Conservation (phyloP, 2,888 invertebrate genomes). For the Chaetogeoica ovagalla region DNA sequence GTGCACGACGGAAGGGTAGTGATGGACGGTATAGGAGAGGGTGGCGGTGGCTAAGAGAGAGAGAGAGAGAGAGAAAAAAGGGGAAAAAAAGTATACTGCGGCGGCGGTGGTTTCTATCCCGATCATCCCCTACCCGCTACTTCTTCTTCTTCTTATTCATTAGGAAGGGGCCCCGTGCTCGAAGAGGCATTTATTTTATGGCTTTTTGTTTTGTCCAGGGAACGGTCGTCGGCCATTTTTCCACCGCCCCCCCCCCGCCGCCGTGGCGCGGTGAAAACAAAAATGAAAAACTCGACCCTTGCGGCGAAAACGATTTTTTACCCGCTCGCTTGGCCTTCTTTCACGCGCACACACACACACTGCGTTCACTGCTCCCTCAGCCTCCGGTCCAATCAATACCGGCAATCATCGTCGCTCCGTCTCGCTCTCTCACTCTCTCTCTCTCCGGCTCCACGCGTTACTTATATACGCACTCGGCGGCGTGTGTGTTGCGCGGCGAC, state of each 20-base stretch:
- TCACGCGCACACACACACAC: constrained; percentile 13
- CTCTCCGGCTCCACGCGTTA: neutral
- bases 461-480: neutral
- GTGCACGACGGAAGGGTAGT: neutral
- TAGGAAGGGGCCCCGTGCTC: constrained; percentile 51
- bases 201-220: constrained; percentile 53
- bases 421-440: neutral
- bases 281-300: constrained; percentile 53
- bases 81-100: constrained; percentile 30
- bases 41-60: neutral
- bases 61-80: constrained; percentile 7
- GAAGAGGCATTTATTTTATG: constrained; percentile 53
- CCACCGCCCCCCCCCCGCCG: constrained; percentile 23
- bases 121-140: constrained; percentile 37
- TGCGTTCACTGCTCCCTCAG: constrained; percentile 20
- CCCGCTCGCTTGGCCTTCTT: constrained; percentile 52
- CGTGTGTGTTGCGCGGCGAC: neutral
- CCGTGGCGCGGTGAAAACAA: constrained; percentile 45
- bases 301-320: constrained; percentile 53
- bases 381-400: constrained; percentile 53
- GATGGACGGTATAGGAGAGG: constrained; percentile 1
- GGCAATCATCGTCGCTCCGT: constrained; percentile 49
- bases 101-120: constrained; percentile 47
- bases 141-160: constrained; percentile 27
- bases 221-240: constrained; percentile 53